Base-by-base conservation (phyloP, 2,888 invertebrate species). In the Empis livida region DNA sequence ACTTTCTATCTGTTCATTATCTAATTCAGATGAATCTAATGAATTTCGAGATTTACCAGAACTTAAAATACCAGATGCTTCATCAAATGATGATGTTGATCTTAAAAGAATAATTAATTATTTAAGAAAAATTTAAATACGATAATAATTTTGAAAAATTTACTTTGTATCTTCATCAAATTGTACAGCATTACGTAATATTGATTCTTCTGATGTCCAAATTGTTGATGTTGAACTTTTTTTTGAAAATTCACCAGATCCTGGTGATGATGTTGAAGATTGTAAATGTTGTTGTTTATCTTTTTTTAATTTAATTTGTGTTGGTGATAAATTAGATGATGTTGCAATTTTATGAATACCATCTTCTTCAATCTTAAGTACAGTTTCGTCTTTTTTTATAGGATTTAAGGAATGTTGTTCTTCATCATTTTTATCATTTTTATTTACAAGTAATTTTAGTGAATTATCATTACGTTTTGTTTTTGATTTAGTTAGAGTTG, bases 141-240 rank as follows among this genome's bases (percentile, higher is more conserved):
- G 10, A 35, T 35, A n/a, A 35, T 4, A 13, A 13, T 5, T n/a
- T 35, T 13, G n/a, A 35, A 13, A 5, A 5, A 62, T 65, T 60
- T 56, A 69, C 67, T 69, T 69, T 58, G 68, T 69, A 60, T 69
- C 69, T 63, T 69, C 69, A 63, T 69, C 69, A 57, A 63, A 65
- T 63, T 69, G 68, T 57, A 63, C 65, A 61, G 65, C 65, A 61
- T 67, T 65, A 55, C 67, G 63, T 54, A 69, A 53, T 54, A 69
- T 67, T 45, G 69, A 69, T 57, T 69, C 69, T 53, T 69, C 68
- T 46, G 69, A 69, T 54, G 68, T 68, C 68, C 68, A 69, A 54
- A 67, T 64, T 49, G 65, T 67, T 52, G 67, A 67, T 48, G 66
- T 65, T 52, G 68, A 67, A 32, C 44, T 44, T 42, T 51, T 51